Evolutionary conservation across 2,113 vertebrate genomes (phyloP).

Genomic region (Odocoileus virginianus): DNA sequence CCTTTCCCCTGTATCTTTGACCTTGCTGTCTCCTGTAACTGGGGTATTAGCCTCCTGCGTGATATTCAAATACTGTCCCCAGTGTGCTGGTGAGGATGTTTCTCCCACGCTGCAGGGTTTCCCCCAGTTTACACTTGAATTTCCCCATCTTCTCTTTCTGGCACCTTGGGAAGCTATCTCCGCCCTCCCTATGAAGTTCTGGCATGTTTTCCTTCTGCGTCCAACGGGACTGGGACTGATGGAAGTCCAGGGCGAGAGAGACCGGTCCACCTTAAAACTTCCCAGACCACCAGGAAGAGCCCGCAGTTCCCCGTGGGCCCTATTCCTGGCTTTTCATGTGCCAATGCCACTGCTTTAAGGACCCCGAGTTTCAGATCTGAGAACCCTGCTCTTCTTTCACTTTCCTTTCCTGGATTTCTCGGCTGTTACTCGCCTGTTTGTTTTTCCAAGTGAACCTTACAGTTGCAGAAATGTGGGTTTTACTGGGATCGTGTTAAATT

Average conservation of each 20-base stretch:
- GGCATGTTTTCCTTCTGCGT: neutral
- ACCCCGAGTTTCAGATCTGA: rapidly evolving
- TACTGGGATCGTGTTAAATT: neutral
- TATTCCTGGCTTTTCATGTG: rapidly evolving
- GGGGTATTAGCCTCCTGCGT: too few relatives aligned
- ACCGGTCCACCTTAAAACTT: rapidly evolving
- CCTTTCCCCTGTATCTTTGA: rapidly evolving
- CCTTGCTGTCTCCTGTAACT: neutral
- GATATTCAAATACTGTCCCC: neutral
- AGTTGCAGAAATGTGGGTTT: neutral
- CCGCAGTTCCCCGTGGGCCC: rapidly evolving
- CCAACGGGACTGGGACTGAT: neutral
- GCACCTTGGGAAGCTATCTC: neutral
- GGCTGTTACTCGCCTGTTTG: neutral
- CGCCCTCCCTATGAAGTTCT: neutral
- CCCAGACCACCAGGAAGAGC: rapidly evolving
- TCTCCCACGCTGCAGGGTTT: neutral
- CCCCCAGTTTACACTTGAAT: rapidly evolving
- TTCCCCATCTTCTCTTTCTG: neutral
- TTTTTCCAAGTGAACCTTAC: neutral
- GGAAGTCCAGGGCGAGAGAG: rapidly evolving
- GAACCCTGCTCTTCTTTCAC: neutral
- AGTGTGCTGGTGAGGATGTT: neutral
- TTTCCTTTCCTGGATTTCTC: neutral
- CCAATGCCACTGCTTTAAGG: rapidly evolving